Evolutionary conservation across 2,113 vertebrate species (phyloP), one percentile per base, ranked within the genome.

Genomic region (Anhinga anhinga): DNA sequence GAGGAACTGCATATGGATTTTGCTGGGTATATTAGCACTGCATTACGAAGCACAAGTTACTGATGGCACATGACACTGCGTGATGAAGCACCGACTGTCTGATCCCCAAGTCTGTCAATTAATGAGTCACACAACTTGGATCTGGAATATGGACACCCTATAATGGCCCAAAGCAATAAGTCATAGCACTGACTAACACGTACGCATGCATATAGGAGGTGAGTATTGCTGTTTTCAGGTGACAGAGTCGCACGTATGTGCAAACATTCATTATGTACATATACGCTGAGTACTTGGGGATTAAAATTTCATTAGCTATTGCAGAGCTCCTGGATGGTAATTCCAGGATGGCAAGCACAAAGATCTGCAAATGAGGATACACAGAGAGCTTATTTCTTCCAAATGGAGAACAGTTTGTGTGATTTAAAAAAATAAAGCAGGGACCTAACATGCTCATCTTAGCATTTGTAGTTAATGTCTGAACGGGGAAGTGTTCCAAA

Each of bases 271-370:
- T 71, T 91, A 47, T 3, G 55, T 44, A 42, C 56, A 6, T 8
- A n/a, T 5, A 19, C 0, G 0, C 26, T 8, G 49, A 25, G 62
- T 65, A 44, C 44, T 2, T 21, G 15, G 45, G 77, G 77, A 91
- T 95, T 94, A 79, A 91, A 85, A 65, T 87, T 93, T 89, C 71
- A 89, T 91, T 40, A 71, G 86, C 50, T 88, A 7, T 56, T 58
- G 25, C 27, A 49, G 66, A 7, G 63, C 40, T 92, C 67, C 83
- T 30, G 55, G 30, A 29, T 62, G 59, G 23, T 53, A 66, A 70
- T 70, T 78, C 77, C 34, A 30, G 74, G 38, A 76, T 63, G 73
- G 56, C 27, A 72, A 69, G 27, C 70, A 76, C 36, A 49, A 56
- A 82, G 72, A 44, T 55, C 70, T 70, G 72, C 65, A 52, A 71